Evolutionary conservation across 2,113 vertebrate species (phyloP).

Genomic region (Polyodon spathula): DNA sequence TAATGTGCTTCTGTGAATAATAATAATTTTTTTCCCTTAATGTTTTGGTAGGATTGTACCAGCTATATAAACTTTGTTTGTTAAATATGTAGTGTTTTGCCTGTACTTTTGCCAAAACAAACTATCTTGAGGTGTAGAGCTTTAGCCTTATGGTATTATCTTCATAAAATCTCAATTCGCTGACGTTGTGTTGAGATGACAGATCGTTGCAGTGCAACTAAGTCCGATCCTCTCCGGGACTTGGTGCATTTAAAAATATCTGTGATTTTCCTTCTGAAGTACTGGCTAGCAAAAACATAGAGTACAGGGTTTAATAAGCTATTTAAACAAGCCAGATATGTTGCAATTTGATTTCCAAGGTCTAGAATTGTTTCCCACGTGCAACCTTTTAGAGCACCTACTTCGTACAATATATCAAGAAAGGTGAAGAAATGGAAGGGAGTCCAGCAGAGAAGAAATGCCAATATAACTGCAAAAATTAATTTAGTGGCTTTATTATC

Average conservation of each 20-base stretch:
- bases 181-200: constrained; percentile 43
- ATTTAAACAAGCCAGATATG: constrained; percentile 71
- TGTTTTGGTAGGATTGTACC: too few relatives aligned
- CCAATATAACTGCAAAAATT: constrained; percentile 65
- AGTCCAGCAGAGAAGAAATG: constrained; percentile 77
- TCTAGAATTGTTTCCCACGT: constrained; percentile 43
- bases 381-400: constrained; percentile 22
- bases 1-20: too few relatives aligned
- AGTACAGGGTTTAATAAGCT: constrained; percentile 82
- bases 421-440: constrained; percentile 74
- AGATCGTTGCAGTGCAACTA: constrained; percentile 37
- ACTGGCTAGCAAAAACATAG: constrained; percentile 79
- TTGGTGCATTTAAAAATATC: constrained; percentile 52
- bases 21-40: too few relatives aligned
- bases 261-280: constrained; percentile 72
- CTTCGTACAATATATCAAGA: constrained; percentile 47
- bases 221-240: constrained; percentile 37
- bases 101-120: too few relatives aligned
- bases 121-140: too few relatives aligned
- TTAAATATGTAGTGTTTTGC: too few relatives aligned
- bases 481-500: constrained; percentile 66
- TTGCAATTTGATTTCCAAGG: constrained; percentile 54
- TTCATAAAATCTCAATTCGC: too few relatives aligned
- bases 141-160: too few relatives aligned
- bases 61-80: too few relatives aligned